A percentile compares a stretch with the other conserved stretches of the same genome.
phyloP scores from a whole-genome alignment of 2,113 vertebrate species.

The Danio rerio region DNA sequence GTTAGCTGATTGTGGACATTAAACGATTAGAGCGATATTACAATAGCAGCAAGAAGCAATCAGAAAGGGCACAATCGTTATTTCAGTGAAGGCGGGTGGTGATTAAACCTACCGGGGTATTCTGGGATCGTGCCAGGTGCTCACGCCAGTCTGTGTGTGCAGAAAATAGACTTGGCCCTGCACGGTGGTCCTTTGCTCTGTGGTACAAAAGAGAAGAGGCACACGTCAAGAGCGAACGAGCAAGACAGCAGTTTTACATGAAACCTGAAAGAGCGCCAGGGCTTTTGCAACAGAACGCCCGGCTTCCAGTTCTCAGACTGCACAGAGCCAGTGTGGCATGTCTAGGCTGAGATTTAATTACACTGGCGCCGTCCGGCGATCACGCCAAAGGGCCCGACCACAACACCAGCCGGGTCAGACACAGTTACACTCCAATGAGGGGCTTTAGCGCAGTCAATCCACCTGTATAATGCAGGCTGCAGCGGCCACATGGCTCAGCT shows the following conservation, averaged over 20 bases:
- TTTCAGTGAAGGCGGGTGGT: background rate
- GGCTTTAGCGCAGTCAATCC: background rate
- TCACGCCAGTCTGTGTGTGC: slow-evolving; percentile 97
- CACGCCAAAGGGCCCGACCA: background rate
- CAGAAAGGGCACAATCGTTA: background rate
- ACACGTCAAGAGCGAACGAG: background rate
- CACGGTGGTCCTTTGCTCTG: slow-evolving; percentile 92
- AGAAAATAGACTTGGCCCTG: slow-evolving; percentile 97
- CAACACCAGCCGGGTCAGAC: slow-evolving; percentile 7
- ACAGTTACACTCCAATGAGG: slow-evolving; percentile 6
- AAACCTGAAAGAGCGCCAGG: background rate
- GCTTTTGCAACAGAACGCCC: background rate
- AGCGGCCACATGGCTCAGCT: background rate
- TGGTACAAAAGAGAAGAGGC: slow-evolving; percentile 23
- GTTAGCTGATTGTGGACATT: slow-evolving; percentile 33
- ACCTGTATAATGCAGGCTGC: background rate
- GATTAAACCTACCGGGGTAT: slow-evolving; percentile 85
- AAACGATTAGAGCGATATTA: background rate
- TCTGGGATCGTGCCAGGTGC: slow-evolving; percentile 96
- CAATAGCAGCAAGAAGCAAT: slow-evolving; percentile 2
- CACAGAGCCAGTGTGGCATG: slow-evolving; percentile 9
- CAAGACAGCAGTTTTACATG: background rate
- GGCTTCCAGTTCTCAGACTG: slow-evolving; percentile 15
- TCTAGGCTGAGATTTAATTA: slow-evolving; percentile 18
- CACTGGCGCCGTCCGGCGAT: background rate